Evolutionary conservation across 92 coral and sea anemone species (phyloP), one percentile per base, ranked within the genome.

Genomic region (Parazoanthus atlanticus): DNA sequence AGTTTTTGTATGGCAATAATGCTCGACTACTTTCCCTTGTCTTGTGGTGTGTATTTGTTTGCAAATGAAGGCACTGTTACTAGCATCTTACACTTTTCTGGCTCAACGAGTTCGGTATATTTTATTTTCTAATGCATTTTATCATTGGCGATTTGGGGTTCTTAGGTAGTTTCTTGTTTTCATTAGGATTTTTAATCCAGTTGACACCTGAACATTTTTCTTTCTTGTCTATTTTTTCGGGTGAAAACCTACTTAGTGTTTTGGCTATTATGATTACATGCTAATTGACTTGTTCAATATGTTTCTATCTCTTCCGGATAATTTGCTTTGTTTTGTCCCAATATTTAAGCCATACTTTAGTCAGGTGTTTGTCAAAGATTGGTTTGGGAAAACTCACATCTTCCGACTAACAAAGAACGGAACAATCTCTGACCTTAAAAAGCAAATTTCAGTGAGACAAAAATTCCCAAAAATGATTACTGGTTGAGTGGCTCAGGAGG

Each of bases 1-100:
- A 74, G 89, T n/a, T 75, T 74, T 76, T 74, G 32, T 71, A 74
- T 71, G 5, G 33, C 74, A 69, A 11, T 69, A 11, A 3, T 69
- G 30, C 3, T 69, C 3, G 74, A 69, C 28, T 69, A 69, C 30
- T 69, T 23, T 9, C 74, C 34, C 29, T 2, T 32, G 13, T 4
- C 13, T 6, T 2, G 32, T 69, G 74, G 74, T 28, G 28, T 3
- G 12, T 69, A n/a, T 10, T n/a, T 69, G 28, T 29, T 26, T 69
- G 28, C 74, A 69, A 10, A 23, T 66, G 28, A 32, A n/a, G 9
- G 31, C 28, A 6, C 25, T 10, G 34, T n/a, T 11, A 1, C 28
- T 8, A n/a, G 30, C 9, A 25, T 26, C 12, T 69, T n/a, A 69
- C 74, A 69, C 31, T 69, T 69, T 32, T 69, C 30, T 32, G 13